phyloP scores from a whole-genome alignment of 2,797 vertebrate species.

The Yasuhikotakia modesta region DNA sequence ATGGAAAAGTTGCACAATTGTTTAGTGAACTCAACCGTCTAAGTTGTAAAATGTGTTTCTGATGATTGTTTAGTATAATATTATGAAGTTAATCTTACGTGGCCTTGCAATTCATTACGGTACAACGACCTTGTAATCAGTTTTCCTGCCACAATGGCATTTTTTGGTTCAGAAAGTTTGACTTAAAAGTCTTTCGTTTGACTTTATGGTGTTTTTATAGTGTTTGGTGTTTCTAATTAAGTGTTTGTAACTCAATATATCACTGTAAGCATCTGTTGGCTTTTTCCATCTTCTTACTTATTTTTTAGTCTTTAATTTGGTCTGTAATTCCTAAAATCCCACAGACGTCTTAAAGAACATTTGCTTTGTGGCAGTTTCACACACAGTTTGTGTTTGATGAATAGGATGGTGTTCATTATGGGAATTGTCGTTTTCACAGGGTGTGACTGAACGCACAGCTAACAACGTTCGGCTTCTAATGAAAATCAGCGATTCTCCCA shows the following conservation, averaged over 20 bases:
- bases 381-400: neutral
- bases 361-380: neutral
- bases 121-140: neutral
- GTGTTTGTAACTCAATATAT: neutral
- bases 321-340: neutral
- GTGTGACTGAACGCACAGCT: neutral
- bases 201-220: neutral
- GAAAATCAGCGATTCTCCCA: neutral
- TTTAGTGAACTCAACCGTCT: too few relatives aligned
- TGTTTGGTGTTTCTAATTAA: neutral
- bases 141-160: neutral
- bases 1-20: too few relatives aligned
- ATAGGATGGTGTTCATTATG: constrained; percentile 20
- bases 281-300: neutral
- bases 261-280: neutral
- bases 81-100: neutral
- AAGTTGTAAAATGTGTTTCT: neutral
- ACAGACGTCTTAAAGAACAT: neutral
- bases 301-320: neutral
- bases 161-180: neutral
- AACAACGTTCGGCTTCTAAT: neutral
- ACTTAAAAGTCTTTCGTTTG: neutral
- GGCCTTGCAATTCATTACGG: neutral
- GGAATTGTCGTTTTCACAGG: constrained; percentile 2
- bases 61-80: neutral